These are phyloP conservation scores for Cuculus canorus DNA, from an alignment of 2,797 vertebrate species.

Conservation along the genomic window DNA sequence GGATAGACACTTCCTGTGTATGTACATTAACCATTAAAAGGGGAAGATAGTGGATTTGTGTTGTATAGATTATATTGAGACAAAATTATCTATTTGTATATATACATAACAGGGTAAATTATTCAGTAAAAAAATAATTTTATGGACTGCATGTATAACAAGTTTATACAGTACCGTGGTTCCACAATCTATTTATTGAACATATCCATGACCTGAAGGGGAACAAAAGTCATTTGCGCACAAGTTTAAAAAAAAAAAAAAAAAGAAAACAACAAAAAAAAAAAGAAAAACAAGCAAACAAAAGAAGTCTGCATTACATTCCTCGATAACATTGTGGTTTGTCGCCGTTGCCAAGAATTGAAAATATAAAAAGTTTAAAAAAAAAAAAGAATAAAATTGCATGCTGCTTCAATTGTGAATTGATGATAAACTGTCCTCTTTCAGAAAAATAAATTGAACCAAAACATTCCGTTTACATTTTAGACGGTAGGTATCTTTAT, in stretches of 20 bases:
- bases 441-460: conserved; percentile 88
- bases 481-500: conserved; percentile 95
- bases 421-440: conserved; percentile 95
- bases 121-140: conserved; percentile 99
- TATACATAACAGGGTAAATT: conserved; percentile 99
- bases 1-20: conserved; percentile 99
- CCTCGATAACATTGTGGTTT: conserved; percentile 97
- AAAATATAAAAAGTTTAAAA: conserved; percentile 85
- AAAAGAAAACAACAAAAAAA: not conserved
- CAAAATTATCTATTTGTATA: conserved; percentile 99
- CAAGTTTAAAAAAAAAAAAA: conserved; percentile 85
- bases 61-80: conserved; percentile 99
- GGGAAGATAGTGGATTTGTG: conserved; percentile 98
- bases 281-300: conserved; percentile 62
- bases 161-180: conserved; percentile 99
- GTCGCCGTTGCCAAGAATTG: conserved; percentile 99
- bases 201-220: conserved; percentile 99
- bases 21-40: conserved; percentile 99
- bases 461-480: conserved; percentile 99
- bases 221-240: conserved; percentile 97
- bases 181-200: conserved; percentile 99
- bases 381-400: conserved; percentile 91
- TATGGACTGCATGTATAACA: conserved; percentile 99
- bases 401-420: conserved; percentile 99
- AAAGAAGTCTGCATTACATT: conserved; percentile 92